Base-by-base conservation (phyloP, 2,113 vertebrate species). In the Clarias magur region DNA sequence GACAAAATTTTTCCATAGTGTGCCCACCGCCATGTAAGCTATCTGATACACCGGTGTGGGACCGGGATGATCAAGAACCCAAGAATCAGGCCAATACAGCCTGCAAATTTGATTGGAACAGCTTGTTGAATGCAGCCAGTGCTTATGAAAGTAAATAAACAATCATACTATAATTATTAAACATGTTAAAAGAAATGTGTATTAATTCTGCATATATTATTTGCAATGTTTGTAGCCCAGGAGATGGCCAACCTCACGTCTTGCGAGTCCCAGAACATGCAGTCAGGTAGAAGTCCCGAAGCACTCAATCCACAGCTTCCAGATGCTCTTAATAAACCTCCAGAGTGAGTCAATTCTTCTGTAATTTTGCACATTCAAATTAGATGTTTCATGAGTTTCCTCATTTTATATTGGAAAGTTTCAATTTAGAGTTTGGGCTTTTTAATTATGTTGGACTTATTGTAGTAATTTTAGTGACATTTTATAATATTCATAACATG, bases 51-150 rank as follows among this genome's bases (percentile, higher is more conserved):
- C 68, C 70, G 8, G 10, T 54, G 21, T 88, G 75, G 68, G 82
- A 89, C 72, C 82, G n/a, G 42, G 87, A 82, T 1, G 68, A 85
- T 73, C 68, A 85, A 38, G 94, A 93, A 0, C 91, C 95, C 91
- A 93, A 94, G 93, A 95, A 94, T 0, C 91, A 95, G 16, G 93
- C 93, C 0, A 94, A 94, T 86, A 92, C 93, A 0, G 93, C 93
- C 0, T 13, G 93, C 0, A 93, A 93, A 34, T 92, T 95, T 0
- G 95, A 96, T 80, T 96, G 95, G 95, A 93, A 95, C 83, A 95
- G 94, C 87, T 89, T 96, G 56, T 95, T 96, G 15, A 95, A 90
- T 0, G 94, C 94, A 0, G 95, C 95, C 34, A 95, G 95, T 86
- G 95, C 94, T 0, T 96, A 94, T 0, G 95, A 96, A 92, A 94